These are phyloP conservation scores for Chymomyza costata DNA, from an alignment of 1,140 invertebrate genomes.

Conservation along the genomic window DNA sequence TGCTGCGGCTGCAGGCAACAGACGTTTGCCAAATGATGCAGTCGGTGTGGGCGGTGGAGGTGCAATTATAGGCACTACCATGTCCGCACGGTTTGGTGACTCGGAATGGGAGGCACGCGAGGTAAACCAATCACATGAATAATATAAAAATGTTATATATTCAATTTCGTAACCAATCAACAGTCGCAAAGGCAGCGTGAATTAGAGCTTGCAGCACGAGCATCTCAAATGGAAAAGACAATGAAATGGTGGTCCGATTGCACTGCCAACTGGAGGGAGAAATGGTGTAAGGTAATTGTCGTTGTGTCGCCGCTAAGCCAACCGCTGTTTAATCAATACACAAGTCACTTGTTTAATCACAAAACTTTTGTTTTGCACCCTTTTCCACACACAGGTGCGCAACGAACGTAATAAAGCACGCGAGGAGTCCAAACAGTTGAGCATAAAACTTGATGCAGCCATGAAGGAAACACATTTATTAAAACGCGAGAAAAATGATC, in stretches of 20 bases:
- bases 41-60: constrained; percentile 38
- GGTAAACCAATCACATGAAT: constrained; percentile 64
- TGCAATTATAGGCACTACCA: constrained; percentile 38
- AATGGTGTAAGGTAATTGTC: constrained; percentile 91
- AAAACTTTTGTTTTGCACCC: constrained; percentile 5
- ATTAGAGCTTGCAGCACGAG: constrained; percentile 91
- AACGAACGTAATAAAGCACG: constrained; percentile 90
- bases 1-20: constrained; percentile 29
- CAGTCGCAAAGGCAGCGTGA: constrained; percentile 85
- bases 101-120: constrained; percentile 84
- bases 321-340: constrained; percentile 47
- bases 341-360: constrained; percentile 16
- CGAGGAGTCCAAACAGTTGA: constrained; percentile 89
- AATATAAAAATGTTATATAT: constrained; percentile 5
- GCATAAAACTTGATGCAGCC: constrained; percentile 86
- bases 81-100: constrained; percentile 76
- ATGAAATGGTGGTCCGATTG: constrained; percentile 97
- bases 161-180: constrained; percentile 5
- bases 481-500: constrained; percentile 87
- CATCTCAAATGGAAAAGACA: constrained; percentile 98
- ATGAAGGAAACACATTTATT: constrained; percentile 85
- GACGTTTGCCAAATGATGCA: constrained; percentile 9
- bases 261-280: constrained; percentile 85
- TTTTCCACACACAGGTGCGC: constrained; percentile 79
- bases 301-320: constrained; percentile 38